Evolutionary conservation across 2,113 vertebrate species (phyloP), one percentile per base, ranked within the genome.

Genomic region (Lophochroa leadbeateri): DNA sequence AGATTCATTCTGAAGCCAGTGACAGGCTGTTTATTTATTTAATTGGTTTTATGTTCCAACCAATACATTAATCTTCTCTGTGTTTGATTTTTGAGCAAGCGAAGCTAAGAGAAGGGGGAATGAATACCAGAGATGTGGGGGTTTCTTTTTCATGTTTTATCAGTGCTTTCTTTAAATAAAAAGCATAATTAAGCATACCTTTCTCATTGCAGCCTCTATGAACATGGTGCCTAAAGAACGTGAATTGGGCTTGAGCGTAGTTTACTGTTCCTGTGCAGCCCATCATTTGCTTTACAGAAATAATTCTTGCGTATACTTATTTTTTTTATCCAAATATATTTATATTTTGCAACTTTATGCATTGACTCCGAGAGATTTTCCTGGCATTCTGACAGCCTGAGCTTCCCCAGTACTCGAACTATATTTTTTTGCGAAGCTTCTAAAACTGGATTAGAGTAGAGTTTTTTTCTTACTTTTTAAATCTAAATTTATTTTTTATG

Each of bases 1-100:
- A 47, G 63, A 50, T 86, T 86, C 25, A 7, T 81, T 96, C 82
- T 81, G 35, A 92, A 92, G 35, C 31, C 43, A 39, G 64, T 61
- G 64, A 83, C 64, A 90, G 63, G 75, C 53, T 95, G 64, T 95
- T 96, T 95, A 69, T 96, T 96, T 96, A 87, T 96, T 96, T 95
- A 84, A 88, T 90, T 95, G 61, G 65, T 39, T 92, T 88, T 95
- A 55, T 80, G 80, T 94, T 86, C 76, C 69, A 88, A 29, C 76
- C 44, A 60, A 71, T 78, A 94, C 83, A 92, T 83, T 81, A 90
- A 81, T 92, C 23, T 84, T 57, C 55, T 78, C 63, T 60, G 23
- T 53, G 44, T 95, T 92, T 93, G 69, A 52, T 86, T 95, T 91
- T 95, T 90, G 53, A 83, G 46, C 31, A 77, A 85, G 52, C 9